These are phyloP conservation scores for Papilio elwesi DNA, from an alignment of 2,888 invertebrate species.

Conservation along the genomic window DNA sequence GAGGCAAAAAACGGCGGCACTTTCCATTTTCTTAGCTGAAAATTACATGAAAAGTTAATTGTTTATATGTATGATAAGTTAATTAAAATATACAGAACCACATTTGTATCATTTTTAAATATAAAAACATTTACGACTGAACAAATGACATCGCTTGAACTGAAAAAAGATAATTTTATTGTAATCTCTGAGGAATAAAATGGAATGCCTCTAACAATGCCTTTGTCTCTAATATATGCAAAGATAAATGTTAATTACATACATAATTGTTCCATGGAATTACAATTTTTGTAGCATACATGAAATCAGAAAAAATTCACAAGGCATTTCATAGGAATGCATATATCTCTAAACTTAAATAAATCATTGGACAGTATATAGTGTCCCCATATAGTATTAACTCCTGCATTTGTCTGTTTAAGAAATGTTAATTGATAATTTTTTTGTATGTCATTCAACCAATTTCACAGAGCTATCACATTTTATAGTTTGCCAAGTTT, in stretches of 20 bases:
- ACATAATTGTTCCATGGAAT: not conserved
- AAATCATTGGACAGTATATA: too few species aligned
- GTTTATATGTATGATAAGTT: not conserved
- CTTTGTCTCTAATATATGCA: too few species aligned
- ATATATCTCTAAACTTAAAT: too few species aligned
- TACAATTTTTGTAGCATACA: not conserved
- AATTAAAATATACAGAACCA: not conserved
- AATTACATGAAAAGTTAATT: constrained; percentile 39
- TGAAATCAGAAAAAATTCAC: too few species aligned
- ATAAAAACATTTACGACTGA: constrained; percentile 19
- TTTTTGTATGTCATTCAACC: too few species aligned
- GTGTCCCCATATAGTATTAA: too few species aligned
- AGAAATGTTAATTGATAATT: too few species aligned
- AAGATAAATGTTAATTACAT: too few species aligned
- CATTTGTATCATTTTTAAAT: not conserved
- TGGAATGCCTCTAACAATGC: not conserved
- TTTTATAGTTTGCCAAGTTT: too few species aligned
- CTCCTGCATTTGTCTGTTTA: too few species aligned
- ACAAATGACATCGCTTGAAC: not conserved
- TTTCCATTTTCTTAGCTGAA: constrained; percentile 80
- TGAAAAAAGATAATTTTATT: not conserved
- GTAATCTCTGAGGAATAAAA: not conserved
- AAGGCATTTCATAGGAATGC: too few species aligned
- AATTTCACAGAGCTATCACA: too few species aligned
- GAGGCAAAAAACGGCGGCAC: constrained; percentile 81